Base-by-base conservation (phyloP, 1,140 invertebrate genomes). In the Drosophila nannoptera region DNA sequence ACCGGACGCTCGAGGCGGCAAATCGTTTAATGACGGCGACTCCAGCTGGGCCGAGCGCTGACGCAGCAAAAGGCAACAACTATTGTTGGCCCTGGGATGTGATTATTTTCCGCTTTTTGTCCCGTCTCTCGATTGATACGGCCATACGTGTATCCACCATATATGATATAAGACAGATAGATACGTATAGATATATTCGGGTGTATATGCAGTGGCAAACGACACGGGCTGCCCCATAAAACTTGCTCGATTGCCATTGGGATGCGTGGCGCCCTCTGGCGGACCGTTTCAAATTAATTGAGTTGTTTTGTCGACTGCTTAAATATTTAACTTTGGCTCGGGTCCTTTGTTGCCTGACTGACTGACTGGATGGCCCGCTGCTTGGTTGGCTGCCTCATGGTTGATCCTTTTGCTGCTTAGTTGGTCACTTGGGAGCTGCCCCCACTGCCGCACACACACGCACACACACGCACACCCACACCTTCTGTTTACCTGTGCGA, bases 211-310 rank as follows among this genome's bases (percentile, higher is more conserved):
- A 29, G 4, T 11, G 12, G 29, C 16, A 33, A 9, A 33, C 33
- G 31, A 52, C 31, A 32, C 16, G 68, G 50, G 35, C 64, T 60
- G 50, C 35, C 35, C 45, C 52, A 32, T 67, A 75, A 62, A 62
- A 53, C 29, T 49, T 38, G 58, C 61, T 53, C 62, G 53, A 70
- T 70, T 65, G 68, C 36, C 53, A 62, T 55, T 54, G 42, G 35
- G n/a, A 22, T 40, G 46, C 29, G 32, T 36, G 49, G 22, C 31
- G 46, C 16, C 50, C 40, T 68, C 49, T 38, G 50, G 38, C 58
- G 54, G 45, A 66, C 48, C 59, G 66, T 76, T 75, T 77, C 77
- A 86, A 86, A 88, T 88, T 88, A 88, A 88, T 88, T 88, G 86
- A 88, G 86, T 88, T 88, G 84, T 81, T 84, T 84, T 65, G 55